phyloP scores from a whole-genome alignment of 1,140 invertebrate genomes.

The Catajapyx aquilonaris region DNA sequence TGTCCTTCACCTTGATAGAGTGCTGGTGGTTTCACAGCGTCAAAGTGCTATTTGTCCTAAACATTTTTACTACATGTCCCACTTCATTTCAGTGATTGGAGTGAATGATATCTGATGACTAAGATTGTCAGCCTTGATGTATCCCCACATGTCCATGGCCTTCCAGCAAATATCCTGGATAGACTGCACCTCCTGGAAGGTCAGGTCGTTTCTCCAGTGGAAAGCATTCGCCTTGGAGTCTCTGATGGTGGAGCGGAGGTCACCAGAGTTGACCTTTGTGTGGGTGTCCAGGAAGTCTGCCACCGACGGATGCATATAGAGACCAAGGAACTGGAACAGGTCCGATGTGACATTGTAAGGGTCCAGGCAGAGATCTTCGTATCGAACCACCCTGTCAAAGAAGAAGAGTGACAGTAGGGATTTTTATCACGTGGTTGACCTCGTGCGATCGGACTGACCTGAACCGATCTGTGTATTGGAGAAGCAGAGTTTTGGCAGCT shows the following conservation, averaged over 20 bases:
- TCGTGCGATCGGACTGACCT: neutral
- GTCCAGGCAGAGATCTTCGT: conserved; percentile 18
- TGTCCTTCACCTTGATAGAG: too few species aligned
- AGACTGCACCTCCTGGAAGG: conserved; percentile 27
- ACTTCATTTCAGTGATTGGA: conserved; percentile 26
- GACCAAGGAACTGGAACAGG: conserved; percentile 16
- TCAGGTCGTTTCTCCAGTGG: conserved; percentile 15
- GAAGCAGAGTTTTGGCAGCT: conserved; percentile 7
- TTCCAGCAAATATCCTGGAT: conserved; percentile 41
- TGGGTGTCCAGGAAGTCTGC: conserved; percentile 14
- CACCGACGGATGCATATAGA: conserved; percentile 13
- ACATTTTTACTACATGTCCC: too few species aligned
- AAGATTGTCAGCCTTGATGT: conserved; percentile 27
- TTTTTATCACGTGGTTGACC: too few species aligned
- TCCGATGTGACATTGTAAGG: conserved; percentile 14
- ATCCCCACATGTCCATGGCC: conserved; percentile 67
- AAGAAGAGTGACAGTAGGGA: conserved; percentile 1
- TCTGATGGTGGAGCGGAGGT: conserved; percentile 15
- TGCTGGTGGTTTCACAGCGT: too few species aligned
- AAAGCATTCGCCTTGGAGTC: conserved; percentile 15
- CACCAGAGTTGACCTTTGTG: conserved; percentile 12
- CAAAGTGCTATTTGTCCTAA: too few species aligned
- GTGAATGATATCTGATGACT: conserved; percentile 31
- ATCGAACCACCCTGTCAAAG: conserved; percentile 16
- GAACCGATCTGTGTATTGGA: neutral